Evolutionary conservation across 2,888 invertebrate species (phyloP).

Genomic region (Calliphora vomitoria): DNA sequence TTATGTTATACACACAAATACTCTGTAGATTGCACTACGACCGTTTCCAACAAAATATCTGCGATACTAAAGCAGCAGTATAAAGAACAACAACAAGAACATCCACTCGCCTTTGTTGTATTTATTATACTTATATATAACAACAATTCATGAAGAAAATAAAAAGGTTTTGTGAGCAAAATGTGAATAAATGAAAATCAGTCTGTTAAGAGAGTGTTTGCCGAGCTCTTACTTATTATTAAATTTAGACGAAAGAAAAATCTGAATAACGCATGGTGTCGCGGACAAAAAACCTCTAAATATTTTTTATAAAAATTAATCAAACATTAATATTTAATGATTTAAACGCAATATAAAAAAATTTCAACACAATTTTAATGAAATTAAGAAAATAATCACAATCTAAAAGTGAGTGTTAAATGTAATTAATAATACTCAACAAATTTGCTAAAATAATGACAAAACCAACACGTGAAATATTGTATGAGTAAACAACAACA

Average conservation of each 20-base stretch:
- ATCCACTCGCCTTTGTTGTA: not conserved
- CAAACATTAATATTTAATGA: slow-evolving; percentile 51
- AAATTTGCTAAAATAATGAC: not conserved
- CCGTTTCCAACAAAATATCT: too few species aligned
- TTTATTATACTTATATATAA: too few species aligned
- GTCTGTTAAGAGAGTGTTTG: slow-evolving; percentile 43
- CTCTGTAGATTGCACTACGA: too few species aligned
- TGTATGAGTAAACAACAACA: slow-evolving; percentile 37
- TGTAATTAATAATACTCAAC: not conserved
- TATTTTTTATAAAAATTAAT: slow-evolving; percentile 52
- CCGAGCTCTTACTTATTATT: slow-evolving; percentile 29
- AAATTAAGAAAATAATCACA: slow-evolving; percentile 43
- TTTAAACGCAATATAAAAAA: not conserved
- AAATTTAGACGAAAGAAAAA: slow-evolving; percentile 39
- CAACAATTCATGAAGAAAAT: not conserved
- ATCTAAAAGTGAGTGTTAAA: slow-evolving; percentile 50
- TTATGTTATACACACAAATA: too few species aligned
- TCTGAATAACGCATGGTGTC: slow-evolving; percentile 41
- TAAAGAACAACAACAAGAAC: not conserved
- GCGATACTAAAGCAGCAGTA: not conserved
- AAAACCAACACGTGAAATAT: slow-evolving; percentile 47
- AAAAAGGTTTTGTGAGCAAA: slow-evolving; percentile 25
- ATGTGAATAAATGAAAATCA: slow-evolving; percentile 37
- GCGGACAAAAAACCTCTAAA: slow-evolving; percentile 4
- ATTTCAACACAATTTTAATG: slow-evolving; percentile 15